phyloP scores from a whole-genome alignment of 2,888 invertebrate genomes.

The Clanis bilineata region DNA sequence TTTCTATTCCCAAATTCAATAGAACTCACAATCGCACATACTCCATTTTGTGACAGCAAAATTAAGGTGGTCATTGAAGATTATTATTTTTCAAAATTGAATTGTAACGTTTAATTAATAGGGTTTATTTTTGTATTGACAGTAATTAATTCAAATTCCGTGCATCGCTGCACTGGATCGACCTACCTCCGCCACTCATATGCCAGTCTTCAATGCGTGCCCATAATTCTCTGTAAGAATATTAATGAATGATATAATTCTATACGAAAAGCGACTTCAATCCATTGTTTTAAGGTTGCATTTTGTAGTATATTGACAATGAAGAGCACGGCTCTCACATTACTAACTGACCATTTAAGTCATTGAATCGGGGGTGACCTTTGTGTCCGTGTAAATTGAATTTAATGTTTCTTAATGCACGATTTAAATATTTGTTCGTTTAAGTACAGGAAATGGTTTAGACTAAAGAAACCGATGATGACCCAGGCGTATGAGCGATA shows the following conservation, averaged over 20 bases:
- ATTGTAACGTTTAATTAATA: background rate
- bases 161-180: background rate
- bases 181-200: constrained; percentile 10
- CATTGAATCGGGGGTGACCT: constrained; percentile 9
- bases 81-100: background rate
- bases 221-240: constrained; percentile 15
- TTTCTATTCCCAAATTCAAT: background rate
- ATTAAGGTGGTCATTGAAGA: background rate
- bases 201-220: constrained; percentile 13
- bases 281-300: background rate
- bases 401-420: background rate
- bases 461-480: no score
- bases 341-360: constrained; percentile 13
- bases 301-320: background rate
- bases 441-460: background rate
- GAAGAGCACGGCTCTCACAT: constrained; percentile 6
- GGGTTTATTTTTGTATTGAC: background rate
- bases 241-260: constrained; percentile 3
- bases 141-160: background rate
- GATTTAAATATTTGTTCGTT: background rate
- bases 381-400: constrained; percentile 6
- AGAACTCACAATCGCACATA: background rate
- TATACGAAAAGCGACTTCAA: background rate
- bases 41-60: background rate
- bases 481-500: no score